These are phyloP conservation scores for Noctua comes DNA, from an alignment of 2,888 invertebrate species.

Conservation along the genomic window DNA sequence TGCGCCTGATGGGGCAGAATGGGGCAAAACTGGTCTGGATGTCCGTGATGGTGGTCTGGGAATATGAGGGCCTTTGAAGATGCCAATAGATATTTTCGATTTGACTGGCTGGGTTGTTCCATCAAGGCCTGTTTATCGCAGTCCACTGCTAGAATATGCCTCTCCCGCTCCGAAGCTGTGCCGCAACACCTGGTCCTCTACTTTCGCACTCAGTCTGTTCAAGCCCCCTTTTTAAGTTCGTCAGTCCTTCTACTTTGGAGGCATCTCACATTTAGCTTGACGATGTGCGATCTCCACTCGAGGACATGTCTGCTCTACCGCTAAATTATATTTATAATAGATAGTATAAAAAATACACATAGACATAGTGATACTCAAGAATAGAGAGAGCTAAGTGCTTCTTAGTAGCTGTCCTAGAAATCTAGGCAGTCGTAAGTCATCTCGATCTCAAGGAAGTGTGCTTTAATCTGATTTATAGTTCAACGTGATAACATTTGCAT, in stretches of 20 bases:
- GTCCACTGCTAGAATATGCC: background rate
- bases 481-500: constrained; percentile 9
- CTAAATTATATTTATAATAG: background rate
- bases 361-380: background rate
- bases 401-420: constrained; percentile 16
- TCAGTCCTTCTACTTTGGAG: background rate
- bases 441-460: constrained; percentile 26
- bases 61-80: background rate
- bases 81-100: background rate
- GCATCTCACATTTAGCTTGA: background rate
- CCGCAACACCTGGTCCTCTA: background rate
- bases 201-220: background rate
- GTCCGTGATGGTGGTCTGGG: constrained; percentile 24
- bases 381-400: constrained; percentile 7
- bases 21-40: background rate
- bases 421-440: constrained; percentile 18
- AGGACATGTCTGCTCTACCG: background rate
- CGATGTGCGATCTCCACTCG: background rate
- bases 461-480: constrained; percentile 27
- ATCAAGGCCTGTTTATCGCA: background rate
- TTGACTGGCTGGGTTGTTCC: background rate
- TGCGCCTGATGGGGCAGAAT: background rate
- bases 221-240: background rate
- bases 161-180: background rate
- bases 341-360: background rate